phyloP scores from a whole-genome alignment of 2,113 vertebrate species.

The Elgaria multicarinata region DNA sequence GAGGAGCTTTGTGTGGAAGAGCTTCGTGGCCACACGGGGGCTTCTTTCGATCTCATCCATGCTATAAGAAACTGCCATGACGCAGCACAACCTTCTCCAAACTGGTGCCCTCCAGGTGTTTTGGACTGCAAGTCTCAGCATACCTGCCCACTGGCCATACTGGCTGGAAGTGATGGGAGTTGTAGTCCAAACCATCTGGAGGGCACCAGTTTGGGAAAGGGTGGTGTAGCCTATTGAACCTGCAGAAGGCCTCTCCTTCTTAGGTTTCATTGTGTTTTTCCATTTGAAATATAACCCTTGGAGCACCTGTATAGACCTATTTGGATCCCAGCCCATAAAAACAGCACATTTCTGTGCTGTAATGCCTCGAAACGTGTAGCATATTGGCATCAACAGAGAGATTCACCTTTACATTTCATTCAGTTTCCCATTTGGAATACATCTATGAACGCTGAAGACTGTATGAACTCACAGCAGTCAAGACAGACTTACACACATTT shows the following conservation, averaged over 20 bases:
- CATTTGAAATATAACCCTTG: not conserved
- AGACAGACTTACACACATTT: too few species aligned
- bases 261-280: not conserved
- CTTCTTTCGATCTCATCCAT: too few species aligned
- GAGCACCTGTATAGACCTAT: not conserved
- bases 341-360: not conserved
- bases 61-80: too few species aligned
- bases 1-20: too few species aligned
- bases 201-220: too few species aligned
- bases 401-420: not conserved
- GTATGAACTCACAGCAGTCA: not conserved
- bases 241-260: not conserved
- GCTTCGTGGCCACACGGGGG: not conserved
- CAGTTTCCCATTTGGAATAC: not conserved
- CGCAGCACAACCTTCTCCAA: too few species aligned
- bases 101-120: too few species aligned
- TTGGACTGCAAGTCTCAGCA: too few species aligned
- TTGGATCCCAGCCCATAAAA: not conserved
- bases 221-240: not conserved
- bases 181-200: too few species aligned
- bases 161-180: too few species aligned
- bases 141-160: too few species aligned
- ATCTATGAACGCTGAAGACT: not conserved
- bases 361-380: not conserved
- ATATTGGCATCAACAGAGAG: not conserved